Conservation (phyloP, 2,888 invertebrate genomes). For the Leptinotarsa peninsularis region DNA sequence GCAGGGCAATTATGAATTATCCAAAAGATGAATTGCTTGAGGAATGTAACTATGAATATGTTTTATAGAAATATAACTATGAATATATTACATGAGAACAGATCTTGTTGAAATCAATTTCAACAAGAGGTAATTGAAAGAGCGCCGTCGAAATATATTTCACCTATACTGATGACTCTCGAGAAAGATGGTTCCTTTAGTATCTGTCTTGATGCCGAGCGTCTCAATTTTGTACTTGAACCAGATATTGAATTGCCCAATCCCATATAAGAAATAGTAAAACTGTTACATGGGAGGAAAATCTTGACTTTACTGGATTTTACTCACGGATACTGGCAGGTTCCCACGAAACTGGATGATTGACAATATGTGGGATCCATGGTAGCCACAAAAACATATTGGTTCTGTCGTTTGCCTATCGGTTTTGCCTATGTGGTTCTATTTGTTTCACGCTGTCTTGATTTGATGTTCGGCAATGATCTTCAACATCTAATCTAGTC, state of each 20-base stretch:
- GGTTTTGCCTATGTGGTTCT: conserved; percentile 38
- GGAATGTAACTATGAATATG: conserved; percentile 10
- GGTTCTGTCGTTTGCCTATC: conserved; percentile 43
- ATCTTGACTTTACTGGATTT: neutral
- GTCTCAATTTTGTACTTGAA: conserved; percentile 30
- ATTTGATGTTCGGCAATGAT: conserved; percentile 38
- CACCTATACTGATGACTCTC: conserved; percentile 1
- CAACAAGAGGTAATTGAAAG: neutral
- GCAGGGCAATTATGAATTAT: conserved; percentile 2
- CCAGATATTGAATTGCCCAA: conserved; percentile 32
- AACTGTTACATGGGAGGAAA: neutral
- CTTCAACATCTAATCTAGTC: conserved; percentile 36
- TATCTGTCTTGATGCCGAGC: conserved; percentile 29
- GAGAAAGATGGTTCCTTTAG: conserved; percentile 11
- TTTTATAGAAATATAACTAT: neutral
- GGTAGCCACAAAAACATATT: conserved; percentile 40
- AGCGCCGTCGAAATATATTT: conserved; percentile 2
- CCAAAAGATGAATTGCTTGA: conserved; percentile 14
- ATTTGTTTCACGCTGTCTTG: conserved; percentile 39
- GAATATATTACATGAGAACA: neutral
- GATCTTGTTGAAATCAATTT: neutral
- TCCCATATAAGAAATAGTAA: conserved; percentile 21
- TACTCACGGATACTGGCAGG: conserved; percentile 21
- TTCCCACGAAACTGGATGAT: neutral
- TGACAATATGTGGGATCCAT: conserved; percentile 47